phyloP scores from a whole-genome alignment of 1,140 invertebrate genomes.

The Leptopilina clavipes region DNA sequence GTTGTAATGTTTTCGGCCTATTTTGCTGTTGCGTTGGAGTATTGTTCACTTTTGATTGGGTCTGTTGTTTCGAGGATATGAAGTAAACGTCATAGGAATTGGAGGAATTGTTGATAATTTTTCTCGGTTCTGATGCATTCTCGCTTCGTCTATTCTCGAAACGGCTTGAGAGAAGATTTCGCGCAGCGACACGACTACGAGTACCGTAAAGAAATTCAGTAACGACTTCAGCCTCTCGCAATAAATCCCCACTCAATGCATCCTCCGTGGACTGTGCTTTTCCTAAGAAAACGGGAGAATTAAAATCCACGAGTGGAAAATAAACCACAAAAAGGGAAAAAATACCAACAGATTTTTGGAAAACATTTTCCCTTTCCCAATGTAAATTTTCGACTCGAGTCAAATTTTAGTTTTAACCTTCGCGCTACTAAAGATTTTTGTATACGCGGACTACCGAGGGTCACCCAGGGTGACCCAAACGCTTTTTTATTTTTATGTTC shows the following conservation, averaged over 20 bases:
- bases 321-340: neutral
- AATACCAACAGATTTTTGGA: neutral
- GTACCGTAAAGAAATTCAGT: conserved; percentile 77
- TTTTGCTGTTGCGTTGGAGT: conserved; percentile 55
- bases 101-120: conserved; percentile 49
- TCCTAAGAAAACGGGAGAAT: conserved; percentile 56
- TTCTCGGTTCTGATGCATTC: conserved; percentile 61
- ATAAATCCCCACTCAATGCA: conserved; percentile 71
- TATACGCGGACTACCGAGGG: no score
- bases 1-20: conserved; percentile 68
- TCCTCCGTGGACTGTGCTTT: conserved; percentile 72
- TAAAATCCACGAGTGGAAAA: conserved; percentile 21
- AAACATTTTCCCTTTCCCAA: no score
- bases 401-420: no score
- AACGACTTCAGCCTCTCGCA: conserved; percentile 76
- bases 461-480: no score
- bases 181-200: conserved; percentile 73
- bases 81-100: conserved; percentile 73
- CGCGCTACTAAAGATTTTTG: no score
- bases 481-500: no score
- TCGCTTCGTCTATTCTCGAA: conserved; percentile 72
- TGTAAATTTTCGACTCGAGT: no score
- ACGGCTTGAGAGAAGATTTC: conserved; percentile 72
- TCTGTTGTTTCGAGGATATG: conserved; percentile 70
- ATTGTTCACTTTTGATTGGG: conserved; percentile 48